Conservation (phyloP, 2,113 vertebrate genomes). For the Oxyruncus cristatus region DNA sequence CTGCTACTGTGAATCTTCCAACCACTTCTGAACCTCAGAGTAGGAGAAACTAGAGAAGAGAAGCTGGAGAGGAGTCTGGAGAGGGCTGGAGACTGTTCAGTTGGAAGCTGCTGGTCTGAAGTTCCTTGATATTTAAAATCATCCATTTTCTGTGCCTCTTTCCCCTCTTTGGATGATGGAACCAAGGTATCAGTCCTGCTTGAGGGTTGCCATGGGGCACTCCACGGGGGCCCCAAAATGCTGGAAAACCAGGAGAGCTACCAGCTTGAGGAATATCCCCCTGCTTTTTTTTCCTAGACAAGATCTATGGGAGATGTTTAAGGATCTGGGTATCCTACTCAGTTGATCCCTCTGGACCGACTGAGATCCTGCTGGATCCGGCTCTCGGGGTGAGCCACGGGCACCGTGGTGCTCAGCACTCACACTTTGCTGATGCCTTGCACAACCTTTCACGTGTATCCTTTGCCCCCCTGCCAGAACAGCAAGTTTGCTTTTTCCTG, state of each 20-base stretch:
- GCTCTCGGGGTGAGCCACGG: rapidly evolving
- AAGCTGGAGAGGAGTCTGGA: neutral
- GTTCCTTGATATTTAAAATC: neutral
- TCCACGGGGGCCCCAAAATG: neutral
- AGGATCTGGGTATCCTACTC: neutral
- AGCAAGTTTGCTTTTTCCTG: conserved; percentile 33
- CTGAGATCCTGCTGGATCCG: neutral
- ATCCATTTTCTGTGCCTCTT: neutral
- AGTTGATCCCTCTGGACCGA: neutral
- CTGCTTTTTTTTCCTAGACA: neutral
- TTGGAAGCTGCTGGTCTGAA: neutral
- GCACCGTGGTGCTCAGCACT: neutral
- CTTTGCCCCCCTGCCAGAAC: neutral
- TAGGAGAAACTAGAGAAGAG: neutral
- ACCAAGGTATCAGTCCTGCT: neutral
- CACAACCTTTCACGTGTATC: neutral
- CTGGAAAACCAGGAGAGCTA: neutral
- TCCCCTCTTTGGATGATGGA: neutral
- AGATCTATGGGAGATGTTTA: neutral
- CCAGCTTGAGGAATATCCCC: neutral
- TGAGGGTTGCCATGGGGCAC: neutral
- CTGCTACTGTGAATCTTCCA: neutral
- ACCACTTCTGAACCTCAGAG: neutral
- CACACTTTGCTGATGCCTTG: rapidly evolving
- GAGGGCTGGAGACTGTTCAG: neutral